Percentiles rank a stretch among this genome's conserved stretches.
These are phyloP conservation scores for Physella acuta DNA, from an alignment of 1,140 invertebrate species.

Conservation along the genomic window DNA sequence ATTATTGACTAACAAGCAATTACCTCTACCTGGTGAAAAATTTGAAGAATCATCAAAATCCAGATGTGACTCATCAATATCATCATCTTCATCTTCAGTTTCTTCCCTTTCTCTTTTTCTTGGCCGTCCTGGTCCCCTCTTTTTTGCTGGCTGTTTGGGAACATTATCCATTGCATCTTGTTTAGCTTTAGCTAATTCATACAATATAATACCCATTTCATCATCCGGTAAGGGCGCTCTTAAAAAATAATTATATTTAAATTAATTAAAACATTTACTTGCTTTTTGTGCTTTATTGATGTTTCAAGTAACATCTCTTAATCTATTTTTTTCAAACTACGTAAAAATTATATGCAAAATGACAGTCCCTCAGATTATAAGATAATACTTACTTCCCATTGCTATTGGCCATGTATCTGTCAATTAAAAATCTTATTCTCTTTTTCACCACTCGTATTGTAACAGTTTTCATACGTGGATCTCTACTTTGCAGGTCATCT, in stretches of 20 bases:
- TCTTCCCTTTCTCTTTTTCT: slow-evolving; percentile 15
- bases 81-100: slow-evolving; percentile 19
- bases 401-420: slow-evolving; percentile 25
- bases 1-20: not conserved
- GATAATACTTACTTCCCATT: slow-evolving; percentile 22
- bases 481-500: slow-evolving; percentile 10
- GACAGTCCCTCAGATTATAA: not conserved
- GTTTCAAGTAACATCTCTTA: too few relatives aligned
- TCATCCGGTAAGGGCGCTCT: slow-evolving; percentile 20
- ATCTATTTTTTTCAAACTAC: too few relatives aligned
- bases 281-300: too few relatives aligned
- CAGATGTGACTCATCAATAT: not conserved
- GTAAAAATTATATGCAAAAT: not conserved
- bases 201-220: slow-evolving; percentile 23
- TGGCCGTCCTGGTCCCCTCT: slow-evolving; percentile 3
- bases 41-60: slow-evolving; percentile 14
- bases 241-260: too few relatives aligned
- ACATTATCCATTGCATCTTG: slow-evolving; percentile 21
- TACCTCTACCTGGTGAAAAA: slow-evolving; percentile 12
- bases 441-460: slow-evolving; percentile 20
- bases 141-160: slow-evolving; percentile 3
- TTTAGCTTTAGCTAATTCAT: slow-evolving; percentile 19
- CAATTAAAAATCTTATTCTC: slow-evolving; percentile 22
- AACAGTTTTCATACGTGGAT: slow-evolving; percentile 12
- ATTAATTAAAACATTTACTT: too few relatives aligned